Conservation (phyloP, 2,113 vertebrate species). For the Murina feae region DNA sequence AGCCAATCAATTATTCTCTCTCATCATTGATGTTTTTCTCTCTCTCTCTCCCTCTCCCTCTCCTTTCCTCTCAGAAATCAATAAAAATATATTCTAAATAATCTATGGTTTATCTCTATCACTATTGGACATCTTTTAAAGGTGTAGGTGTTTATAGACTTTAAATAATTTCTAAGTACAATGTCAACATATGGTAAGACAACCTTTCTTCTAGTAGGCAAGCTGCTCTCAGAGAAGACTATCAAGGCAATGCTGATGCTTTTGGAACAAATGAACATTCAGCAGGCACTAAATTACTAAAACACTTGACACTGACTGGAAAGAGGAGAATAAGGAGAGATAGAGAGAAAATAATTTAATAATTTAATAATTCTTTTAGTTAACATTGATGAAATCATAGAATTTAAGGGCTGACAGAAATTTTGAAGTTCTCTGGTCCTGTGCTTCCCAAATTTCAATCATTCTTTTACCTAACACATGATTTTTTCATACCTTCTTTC, state of each 20-base stretch:
- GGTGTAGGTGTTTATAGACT: background rate
- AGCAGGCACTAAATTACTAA: background rate
- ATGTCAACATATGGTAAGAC: background rate
- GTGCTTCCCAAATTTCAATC: constrained; percentile 1
- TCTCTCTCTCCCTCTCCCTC: no score
- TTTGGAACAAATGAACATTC: background rate
- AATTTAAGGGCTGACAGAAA: background rate
- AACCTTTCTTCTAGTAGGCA: background rate
- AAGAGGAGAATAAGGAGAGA: background rate
- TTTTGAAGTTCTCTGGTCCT: background rate
- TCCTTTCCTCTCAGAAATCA: no score
- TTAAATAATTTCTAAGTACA: constrained; percentile 39
- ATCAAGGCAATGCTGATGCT: background rate
- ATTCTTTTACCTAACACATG: background rate
- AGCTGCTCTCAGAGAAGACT: background rate
- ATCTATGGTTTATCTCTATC: background rate
- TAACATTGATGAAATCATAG: background rate
- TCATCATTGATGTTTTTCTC: no score
- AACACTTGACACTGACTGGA: background rate
- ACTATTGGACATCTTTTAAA: background rate
- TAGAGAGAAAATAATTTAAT: constrained; percentile 19
- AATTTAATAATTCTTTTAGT: background rate
- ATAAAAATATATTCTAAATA: background rate
- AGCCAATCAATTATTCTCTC: no score
- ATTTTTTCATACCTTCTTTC: background rate